phyloP scores from a whole-genome alignment of 2,113 vertebrate genomes.

The Thinocorus orbignyianus region DNA sequence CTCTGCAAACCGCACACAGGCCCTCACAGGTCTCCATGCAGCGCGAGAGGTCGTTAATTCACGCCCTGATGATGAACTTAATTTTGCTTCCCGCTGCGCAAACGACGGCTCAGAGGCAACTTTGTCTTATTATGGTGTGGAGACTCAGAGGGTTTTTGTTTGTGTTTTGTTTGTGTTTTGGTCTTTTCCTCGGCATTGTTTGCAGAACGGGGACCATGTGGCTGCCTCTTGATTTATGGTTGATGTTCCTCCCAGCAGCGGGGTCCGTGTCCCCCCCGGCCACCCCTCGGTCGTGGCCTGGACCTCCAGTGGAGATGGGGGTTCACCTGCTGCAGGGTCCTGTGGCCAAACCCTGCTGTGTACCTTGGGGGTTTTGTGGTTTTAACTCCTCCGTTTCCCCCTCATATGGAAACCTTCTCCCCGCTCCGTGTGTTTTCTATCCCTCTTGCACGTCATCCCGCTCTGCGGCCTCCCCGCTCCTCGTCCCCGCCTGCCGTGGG shows the following conservation, averaged over 20 bases:
- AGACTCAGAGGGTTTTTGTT: not conserved
- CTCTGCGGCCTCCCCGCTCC: fast-evolving
- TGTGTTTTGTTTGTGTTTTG: constrained; percentile 10
- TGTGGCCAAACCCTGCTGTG: not conserved
- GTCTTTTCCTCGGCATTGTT: not conserved
- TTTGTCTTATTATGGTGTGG: not conserved
- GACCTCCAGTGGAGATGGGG: fast-evolving
- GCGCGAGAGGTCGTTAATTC: constrained; percentile 57
- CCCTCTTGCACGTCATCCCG: fast-evolving
- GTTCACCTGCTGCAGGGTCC: constrained; percentile 15
- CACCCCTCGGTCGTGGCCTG: not conserved
- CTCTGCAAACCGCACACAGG: constrained; percentile 35
- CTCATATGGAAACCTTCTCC: not conserved
- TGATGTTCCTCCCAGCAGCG: not conserved
- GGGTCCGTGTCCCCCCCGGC: not conserved
- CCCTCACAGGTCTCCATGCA: constrained; percentile 51
- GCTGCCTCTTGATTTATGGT: not conserved
- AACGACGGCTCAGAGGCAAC: constrained; percentile 35
- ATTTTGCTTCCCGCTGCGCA: constrained; percentile 63
- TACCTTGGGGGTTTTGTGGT: not conserved
- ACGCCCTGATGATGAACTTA: constrained; percentile 59
- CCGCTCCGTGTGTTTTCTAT: not conserved
- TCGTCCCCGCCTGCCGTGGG: not conserved
- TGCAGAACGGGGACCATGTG: not conserved
- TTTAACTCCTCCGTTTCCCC: not conserved